Base-by-base conservation (phyloP, 2,113 vertebrate genomes). In the Lepus europaeus region DNA sequence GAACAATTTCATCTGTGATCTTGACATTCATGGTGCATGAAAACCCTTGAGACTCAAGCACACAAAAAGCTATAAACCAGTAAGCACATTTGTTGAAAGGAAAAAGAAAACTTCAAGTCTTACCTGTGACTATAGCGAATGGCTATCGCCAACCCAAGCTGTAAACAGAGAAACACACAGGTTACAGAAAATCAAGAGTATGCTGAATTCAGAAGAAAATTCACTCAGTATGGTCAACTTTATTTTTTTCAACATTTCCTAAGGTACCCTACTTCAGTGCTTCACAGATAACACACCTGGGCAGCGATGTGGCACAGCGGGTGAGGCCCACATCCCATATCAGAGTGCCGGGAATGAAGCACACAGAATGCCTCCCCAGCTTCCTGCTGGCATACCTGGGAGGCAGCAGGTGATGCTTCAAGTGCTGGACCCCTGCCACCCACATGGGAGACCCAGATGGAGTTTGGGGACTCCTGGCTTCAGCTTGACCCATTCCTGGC, bases 61-160 rank as follows among this genome's bases (percentile, higher is more conserved):
- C 87, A 77, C 20, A 36, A 39, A 72, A 27, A 51, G 53, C 23
- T 90, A 4, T n/a, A 87, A 72, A 17, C 22, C 25, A 11, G 20
- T 13, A 84, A 73, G 13, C 6, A 51, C 19, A 51, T 17, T n/a
- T 49, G 53, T 91, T 82, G 45, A 90, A 79, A 91, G 45, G 53
- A 66, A 56, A 80, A 88, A 33, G 69, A n/a, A 45, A 29, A 19
- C 3, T 17, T 64, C 9, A 77, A 87, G 29, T 16, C 56, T 98
- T 98, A 98, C 98, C 98, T 98, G 97, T 98, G 98, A 93, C 98
- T 98, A 29, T 98, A 98, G 87, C 90, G 87, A 77, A 98, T 97
- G 81, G 98, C 98, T 85, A 98, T 98, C 10, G 89, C 98, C 96
- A 98, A 95, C 56, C 98, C 98, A 88, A 98, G 92, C 98, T 98